phyloP scores from a whole-genome alignment of 1,140 invertebrate species.

The Zaprionus taronus region DNA sequence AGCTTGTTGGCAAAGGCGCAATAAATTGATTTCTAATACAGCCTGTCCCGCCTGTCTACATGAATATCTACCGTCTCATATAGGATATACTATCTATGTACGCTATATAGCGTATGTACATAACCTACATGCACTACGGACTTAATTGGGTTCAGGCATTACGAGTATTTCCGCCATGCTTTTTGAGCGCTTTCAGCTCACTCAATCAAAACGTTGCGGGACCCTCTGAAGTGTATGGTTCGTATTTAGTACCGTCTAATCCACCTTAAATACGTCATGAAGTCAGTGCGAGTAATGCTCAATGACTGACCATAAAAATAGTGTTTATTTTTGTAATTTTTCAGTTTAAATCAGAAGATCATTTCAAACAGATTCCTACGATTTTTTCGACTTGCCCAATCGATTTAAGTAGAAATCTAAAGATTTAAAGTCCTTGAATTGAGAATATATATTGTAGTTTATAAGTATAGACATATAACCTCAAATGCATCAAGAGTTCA shows the following conservation, averaged over 20 bases:
- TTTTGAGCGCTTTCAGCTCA: conserved; percentile 3
- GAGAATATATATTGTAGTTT: no score
- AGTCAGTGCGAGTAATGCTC: neutral
- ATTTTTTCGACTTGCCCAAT: no score
- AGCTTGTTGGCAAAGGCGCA: conserved; percentile 67
- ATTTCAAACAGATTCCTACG: no score
- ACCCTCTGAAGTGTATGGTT: neutral
- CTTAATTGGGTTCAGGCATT: conserved; percentile 53
- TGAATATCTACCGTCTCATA: conserved; percentile 39
- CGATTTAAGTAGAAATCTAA: no score
- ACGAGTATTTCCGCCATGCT: conserved; percentile 55
- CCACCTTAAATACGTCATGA: neutral
- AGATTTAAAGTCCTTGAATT: no score
- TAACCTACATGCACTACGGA: conserved; percentile 14
- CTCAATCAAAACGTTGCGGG: conserved; percentile 15
- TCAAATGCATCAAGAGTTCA: no score
- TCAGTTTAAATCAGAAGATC: no score
- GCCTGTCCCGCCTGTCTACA: conserved; percentile 50
- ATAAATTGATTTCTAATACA: conserved; percentile 80
- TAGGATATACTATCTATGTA: conserved; percentile 14
- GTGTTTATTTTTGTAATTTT: no score
- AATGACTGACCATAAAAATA: no score
- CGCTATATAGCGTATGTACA: neutral
- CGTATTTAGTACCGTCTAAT: neutral
- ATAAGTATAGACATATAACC: no score